Evolutionary conservation across 2,113 vertebrate species (phyloP).

Genomic region (Fulmarus glacialis): DNA sequence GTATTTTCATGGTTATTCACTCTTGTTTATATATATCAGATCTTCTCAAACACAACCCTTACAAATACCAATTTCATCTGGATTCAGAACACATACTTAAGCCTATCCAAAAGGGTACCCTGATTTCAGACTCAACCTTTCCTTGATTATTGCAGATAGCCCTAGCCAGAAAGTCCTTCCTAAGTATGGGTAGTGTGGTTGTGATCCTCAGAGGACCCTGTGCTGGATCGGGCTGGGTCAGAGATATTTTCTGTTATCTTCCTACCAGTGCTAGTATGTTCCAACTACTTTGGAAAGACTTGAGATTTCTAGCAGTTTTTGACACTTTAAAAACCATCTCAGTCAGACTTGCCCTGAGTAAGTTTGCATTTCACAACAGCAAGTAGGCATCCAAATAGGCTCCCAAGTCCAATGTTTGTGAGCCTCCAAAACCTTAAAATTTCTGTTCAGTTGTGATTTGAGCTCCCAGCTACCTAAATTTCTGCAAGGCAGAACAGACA

Average conservation of each 20-base stretch:
- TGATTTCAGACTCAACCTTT: background rate
- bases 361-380: background rate
- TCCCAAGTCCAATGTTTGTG: background rate
- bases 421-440: background rate
- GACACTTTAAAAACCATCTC: background rate
- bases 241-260: background rate
- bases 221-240: background rate
- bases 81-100: background rate
- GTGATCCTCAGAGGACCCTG: background rate
- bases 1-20: background rate
- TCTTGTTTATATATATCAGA: background rate
- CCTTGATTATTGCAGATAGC: background rate
- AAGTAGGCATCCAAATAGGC: background rate
- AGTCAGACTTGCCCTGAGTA: background rate
- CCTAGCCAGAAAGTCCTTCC: background rate
- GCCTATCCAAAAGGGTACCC: background rate
- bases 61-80: background rate
- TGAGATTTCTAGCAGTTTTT: background rate
- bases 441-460: background rate
- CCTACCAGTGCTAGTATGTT: background rate
- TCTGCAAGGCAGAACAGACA: background rate
- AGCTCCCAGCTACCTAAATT: background rate
- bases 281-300: background rate
- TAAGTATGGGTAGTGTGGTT: accelerated
- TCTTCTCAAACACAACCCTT: background rate